Evolutionary conservation across 2,113 vertebrate species (phyloP).

Genomic region (Prochilodus magdalenae): DNA sequence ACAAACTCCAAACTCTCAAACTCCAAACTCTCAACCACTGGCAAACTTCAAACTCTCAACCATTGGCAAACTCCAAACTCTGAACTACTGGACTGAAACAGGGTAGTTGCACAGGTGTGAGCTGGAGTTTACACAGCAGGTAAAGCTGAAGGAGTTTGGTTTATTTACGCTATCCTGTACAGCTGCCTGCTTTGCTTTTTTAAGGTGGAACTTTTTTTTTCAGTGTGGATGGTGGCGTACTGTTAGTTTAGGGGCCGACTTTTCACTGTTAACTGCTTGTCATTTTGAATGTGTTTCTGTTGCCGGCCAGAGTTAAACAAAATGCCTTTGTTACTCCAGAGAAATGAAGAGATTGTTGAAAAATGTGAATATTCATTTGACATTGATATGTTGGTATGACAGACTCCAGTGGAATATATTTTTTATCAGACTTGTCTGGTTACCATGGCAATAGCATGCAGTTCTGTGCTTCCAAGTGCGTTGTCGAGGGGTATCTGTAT

Average conservation of each 20-base stretch:
- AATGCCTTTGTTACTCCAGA: not conserved
- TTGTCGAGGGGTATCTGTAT: not conserved
- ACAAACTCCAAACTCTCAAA: too few relatives aligned
- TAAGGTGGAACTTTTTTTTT: too few relatives aligned
- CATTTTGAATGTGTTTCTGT: not conserved
- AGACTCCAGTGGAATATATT: not conserved
- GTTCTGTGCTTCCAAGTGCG: not conserved
- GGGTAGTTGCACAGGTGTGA: not conserved
- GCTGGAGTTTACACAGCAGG: not conserved
- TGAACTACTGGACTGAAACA: not conserved
- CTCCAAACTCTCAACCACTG: too few relatives aligned
- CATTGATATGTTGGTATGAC: not conserved
- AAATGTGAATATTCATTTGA: not conserved
- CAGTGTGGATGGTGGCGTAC: too few relatives aligned
- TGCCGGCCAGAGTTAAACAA: not conserved
- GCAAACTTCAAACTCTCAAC: too few relatives aligned
- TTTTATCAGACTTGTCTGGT: not conserved
- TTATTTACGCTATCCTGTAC: not conserved
- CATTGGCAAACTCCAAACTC: too few relatives aligned
- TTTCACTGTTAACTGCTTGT: not conserved
- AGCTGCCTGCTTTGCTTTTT: too few relatives aligned
- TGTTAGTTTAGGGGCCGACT: not conserved
- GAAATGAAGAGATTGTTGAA: not conserved
- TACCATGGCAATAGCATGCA: not conserved
- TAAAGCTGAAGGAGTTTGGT: not conserved